A percentile compares a stretch with the other conserved stretches of the same genome.
These are phyloP conservation scores for Meteorus sp. DNA, from an alignment of 1,140 invertebrate species.

Conservation along the genomic window DNA sequence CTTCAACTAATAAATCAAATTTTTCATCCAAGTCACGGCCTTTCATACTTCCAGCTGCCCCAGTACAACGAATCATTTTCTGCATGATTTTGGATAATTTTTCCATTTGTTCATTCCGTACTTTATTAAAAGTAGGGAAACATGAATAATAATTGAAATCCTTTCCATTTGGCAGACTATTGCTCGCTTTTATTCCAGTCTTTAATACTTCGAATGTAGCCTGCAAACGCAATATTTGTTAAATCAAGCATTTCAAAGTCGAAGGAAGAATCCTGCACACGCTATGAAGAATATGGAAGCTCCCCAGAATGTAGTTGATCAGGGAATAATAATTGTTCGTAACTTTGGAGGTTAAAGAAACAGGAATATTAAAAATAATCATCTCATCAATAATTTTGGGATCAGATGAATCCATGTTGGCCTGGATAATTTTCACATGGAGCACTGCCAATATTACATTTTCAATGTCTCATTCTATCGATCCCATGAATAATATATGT, in stretches of 20 bases:
- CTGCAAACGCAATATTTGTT: slow-evolving; percentile 55
- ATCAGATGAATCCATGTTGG: too few relatives aligned
- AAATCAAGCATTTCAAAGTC: slow-evolving; percentile 25
- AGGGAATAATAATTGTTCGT: too few relatives aligned
- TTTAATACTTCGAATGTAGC: slow-evolving; percentile 62
- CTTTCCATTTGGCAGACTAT: slow-evolving; percentile 68
- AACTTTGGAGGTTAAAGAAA: too few relatives aligned
- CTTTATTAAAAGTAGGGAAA: slow-evolving; percentile 68
- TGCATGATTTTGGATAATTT: slow-evolving; percentile 62
- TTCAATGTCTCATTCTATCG: too few relatives aligned
- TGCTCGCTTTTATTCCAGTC: slow-evolving; percentile 68
- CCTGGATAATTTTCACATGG: too few relatives aligned
- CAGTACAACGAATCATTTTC: slow-evolving; percentile 63
- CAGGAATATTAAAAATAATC: too few relatives aligned
- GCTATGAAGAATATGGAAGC: too few relatives aligned
- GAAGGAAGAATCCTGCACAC: too few relatives aligned
- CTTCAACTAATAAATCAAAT: slow-evolving; percentile 73
- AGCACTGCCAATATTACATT: too few relatives aligned
- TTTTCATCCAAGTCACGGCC: slow-evolving; percentile 68
- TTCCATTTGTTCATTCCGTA: slow-evolving; percentile 63
- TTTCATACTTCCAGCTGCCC: slow-evolving; percentile 64
- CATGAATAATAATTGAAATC: slow-evolving; percentile 72
- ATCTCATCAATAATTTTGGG: too few relatives aligned
- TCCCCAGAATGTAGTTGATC: too few relatives aligned
- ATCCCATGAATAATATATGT: too few relatives aligned